Evolutionary conservation across 1,140 invertebrate species (phyloP).

Genomic region (Zaprionus lachaisei): DNA sequence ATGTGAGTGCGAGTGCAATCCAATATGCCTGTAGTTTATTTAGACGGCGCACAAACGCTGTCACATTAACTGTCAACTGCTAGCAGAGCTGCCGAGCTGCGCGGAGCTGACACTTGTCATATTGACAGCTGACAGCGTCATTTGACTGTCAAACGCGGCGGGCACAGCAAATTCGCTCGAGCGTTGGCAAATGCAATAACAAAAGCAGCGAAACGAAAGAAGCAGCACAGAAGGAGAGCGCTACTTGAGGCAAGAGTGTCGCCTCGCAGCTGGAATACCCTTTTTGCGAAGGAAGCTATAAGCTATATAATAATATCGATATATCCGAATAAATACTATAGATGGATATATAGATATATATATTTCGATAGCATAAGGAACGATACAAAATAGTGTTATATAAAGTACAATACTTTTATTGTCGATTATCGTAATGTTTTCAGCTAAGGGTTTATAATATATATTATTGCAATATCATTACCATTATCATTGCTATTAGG

Average conservation of each 20-base stretch:
- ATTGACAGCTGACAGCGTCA: constrained; percentile 81
- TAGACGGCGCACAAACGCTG: constrained; percentile 71
- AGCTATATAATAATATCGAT: no score
- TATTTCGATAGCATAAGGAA: no score
- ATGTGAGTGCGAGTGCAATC: constrained; percentile 50
- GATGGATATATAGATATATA: no score
- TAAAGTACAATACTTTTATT: no score
- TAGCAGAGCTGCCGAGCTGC: constrained; percentile 15
- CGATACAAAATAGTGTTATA: no score
- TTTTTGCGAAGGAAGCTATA: not conserved
- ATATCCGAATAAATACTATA: no score
- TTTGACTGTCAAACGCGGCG: constrained; percentile 76
- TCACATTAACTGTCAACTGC: constrained; percentile 82
- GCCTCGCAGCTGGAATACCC: not conserved
- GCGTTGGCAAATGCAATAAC: constrained; percentile 6
- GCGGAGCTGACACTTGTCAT: constrained; percentile 80
- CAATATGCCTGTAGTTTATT: constrained; percentile 80
- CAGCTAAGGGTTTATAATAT: no score
- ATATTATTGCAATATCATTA: no score
- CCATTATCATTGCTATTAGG: no score
- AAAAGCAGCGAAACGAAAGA: constrained; percentile 16
- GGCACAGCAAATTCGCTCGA: constrained; percentile 47
- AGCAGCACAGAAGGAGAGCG: constrained; percentile 5
- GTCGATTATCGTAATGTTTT: no score
- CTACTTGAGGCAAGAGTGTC: not conserved